Evolutionary conservation across 2,797 vertebrate genomes (phyloP), one percentile per base, ranked within the genome.

Genomic region (Trematomus bernacchii): DNA sequence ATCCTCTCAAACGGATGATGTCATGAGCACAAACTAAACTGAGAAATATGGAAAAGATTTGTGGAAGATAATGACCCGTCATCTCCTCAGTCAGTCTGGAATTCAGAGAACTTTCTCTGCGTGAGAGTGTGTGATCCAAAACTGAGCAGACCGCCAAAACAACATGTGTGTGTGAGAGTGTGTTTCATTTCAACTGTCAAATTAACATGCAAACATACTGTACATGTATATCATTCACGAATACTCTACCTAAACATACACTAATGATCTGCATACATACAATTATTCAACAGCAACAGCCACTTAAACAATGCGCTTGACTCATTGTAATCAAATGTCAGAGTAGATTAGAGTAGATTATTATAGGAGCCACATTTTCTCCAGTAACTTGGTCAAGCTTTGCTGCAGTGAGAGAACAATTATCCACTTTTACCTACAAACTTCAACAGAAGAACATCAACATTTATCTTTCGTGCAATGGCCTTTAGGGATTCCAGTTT

Each of bases 11-110:
- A 68, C 40, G 70, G 44, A 83, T 86, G 76, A 90, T 73, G 80
- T 87, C 83, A 90, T 83, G 66, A 78, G 48, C 44, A 6, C 61
- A 77, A 80, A 67, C 52, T 51, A 80, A 84, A 85, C 57, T 72
- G 60, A 84, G 67, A 81, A 77, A 81, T 40, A 87, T 82, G 85
- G 82, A 79, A 86, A 54, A 66, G 55, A 84, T 89, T 66, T 68
- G 48, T 62, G 65, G 53, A 77, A 62, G 58, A 77, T 78, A 87
- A 84, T 82, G 67, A 84, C 58, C 61, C 68, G 71, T 82, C 53
- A 77, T 82, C 77, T 77, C 68, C 60, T 77, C 59, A 47, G 69
- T 83, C 67, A 23, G 71, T 58, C 62, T 77, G 47, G 54, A 69
- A 77, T 84, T 79, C 42, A 44, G 54, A 51, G 68, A 66, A 62